Evolutionary conservation across 2,888 invertebrate genomes (phyloP), one percentile per base, ranked within the genome.

Genomic region (Muschampia plurimacula): DNA sequence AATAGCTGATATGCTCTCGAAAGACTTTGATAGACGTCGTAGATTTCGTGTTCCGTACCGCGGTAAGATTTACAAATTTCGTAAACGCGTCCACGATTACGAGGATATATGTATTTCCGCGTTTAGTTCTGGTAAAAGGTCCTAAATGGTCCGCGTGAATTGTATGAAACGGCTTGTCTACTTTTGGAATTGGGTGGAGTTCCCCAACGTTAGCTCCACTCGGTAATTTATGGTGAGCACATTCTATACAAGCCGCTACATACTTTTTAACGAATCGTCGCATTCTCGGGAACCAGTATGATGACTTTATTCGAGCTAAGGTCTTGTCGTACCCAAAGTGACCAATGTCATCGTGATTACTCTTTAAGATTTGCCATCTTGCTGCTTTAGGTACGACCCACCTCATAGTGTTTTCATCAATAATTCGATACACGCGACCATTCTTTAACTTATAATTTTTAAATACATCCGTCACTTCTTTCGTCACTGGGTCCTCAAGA

Each of bases 221-320:
- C 8, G 75, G 76, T 39, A 59, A 55, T 55, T 78, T 79, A 66
- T 78, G 76, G 55, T 77, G 76, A 1, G 77, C 75, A 66, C 78
- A 80, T 59, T 78, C 76, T 0, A 80, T 62, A 55, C 79, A 80
- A 0, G 79, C 72, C 0, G 63, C 12, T 2, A 79, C 76, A 46
- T 80, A 79, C 60, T 79, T 80, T 62, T 77, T 78, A 13, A 74
- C 67, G 52, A 80, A 80, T 2, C 72, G 55, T 4, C 77, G 60
- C 78, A 82, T 79, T 55, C 74, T 76, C 1, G 77, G 72, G 67
- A 82, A 82, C 81, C 81, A 82, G 72, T 69, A 82, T 28, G 62
- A 41, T n/a, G 67, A 36, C 36, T 55, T 67, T 1, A 82, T 75
- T 8, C 75, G 74, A 28, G 76, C 57, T 12, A 81, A 41, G 0